Conservation (phyloP, 1,140 invertebrate genomes). For the Sycobia sp. region DNA sequence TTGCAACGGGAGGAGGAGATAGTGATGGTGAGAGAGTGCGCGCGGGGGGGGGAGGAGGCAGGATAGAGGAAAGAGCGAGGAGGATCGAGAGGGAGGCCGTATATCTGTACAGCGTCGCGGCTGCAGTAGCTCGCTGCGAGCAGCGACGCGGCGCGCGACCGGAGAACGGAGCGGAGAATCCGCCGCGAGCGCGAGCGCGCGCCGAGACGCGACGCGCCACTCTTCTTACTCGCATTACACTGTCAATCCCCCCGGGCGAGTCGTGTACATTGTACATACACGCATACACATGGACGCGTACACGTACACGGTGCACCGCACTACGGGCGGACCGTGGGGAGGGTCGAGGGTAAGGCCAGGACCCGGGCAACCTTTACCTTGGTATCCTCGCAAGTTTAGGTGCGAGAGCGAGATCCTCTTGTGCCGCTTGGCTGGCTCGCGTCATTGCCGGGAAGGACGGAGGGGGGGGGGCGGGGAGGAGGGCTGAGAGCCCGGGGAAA, state of each 20-base stretch:
- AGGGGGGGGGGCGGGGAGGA: no score
- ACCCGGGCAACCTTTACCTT: constrained; percentile 9
- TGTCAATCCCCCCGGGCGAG: constrained; percentile 6
- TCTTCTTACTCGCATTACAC: constrained; percentile 20
- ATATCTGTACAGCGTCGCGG: no score
- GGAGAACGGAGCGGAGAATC: background rate
- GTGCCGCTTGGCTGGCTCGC: constrained; percentile 6
- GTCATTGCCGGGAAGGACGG: no score
- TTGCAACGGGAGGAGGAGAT: no score
- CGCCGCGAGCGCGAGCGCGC: background rate
- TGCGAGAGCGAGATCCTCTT: constrained; percentile 12
- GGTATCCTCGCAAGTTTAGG: background rate
- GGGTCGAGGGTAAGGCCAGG: no score
- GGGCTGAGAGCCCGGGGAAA: constrained; percentile 10
- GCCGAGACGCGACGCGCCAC: no score
- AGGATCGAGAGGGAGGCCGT: no score
- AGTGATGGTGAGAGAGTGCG: no score
- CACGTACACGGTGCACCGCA: no score
- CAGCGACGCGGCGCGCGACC: background rate
- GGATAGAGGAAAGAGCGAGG: no score
- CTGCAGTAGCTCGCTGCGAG: background rate
- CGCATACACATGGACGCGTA: no score
- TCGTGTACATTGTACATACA: background rate
- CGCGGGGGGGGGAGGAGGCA: no score
- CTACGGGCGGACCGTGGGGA: background rate